These are phyloP conservation scores for Microtus oregoni DNA, from an alignment of 2,113 vertebrate species.

Conservation along the genomic window DNA sequence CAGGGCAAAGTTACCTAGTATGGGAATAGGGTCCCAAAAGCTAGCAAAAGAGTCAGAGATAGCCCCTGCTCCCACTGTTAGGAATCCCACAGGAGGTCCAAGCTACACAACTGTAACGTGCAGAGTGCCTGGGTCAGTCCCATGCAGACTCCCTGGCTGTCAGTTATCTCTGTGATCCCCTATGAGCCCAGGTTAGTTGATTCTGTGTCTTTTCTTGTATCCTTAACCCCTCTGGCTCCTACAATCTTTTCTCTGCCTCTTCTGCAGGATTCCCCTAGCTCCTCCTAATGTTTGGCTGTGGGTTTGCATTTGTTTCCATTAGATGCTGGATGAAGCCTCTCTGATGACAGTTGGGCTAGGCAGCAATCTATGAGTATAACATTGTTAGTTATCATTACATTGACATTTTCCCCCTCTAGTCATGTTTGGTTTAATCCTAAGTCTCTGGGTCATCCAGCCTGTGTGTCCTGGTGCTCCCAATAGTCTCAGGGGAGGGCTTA, in stretches of 20 bases:
- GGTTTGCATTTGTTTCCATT: background rate
- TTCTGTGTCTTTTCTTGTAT: background rate
- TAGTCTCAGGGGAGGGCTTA: background rate
- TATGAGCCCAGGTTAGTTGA: background rate
- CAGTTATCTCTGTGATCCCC: background rate
- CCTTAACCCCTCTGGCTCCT: background rate
- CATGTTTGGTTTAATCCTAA: background rate
- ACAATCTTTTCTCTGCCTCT: background rate
- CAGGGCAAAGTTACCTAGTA: background rate
- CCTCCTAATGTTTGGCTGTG: background rate
- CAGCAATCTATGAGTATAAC: background rate
- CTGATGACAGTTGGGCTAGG: background rate
- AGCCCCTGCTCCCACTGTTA: background rate
- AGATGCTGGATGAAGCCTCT: background rate
- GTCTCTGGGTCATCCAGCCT: background rate
- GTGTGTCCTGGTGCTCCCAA: background rate
- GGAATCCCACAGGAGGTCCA: background rate
- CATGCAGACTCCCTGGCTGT: background rate
- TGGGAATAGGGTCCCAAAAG: background rate
- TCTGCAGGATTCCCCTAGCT: background rate
- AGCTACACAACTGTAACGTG: background rate
- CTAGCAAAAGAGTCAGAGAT: background rate
- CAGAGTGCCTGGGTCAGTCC: background rate
- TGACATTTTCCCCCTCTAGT: background rate
- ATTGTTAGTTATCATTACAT: background rate